Percentiles rank a stretch among this genome's conserved stretches.
These are phyloP conservation scores for Rotaria sp. DNA, from an alignment of 2,888 invertebrate species.

Conservation along the genomic window DNA sequence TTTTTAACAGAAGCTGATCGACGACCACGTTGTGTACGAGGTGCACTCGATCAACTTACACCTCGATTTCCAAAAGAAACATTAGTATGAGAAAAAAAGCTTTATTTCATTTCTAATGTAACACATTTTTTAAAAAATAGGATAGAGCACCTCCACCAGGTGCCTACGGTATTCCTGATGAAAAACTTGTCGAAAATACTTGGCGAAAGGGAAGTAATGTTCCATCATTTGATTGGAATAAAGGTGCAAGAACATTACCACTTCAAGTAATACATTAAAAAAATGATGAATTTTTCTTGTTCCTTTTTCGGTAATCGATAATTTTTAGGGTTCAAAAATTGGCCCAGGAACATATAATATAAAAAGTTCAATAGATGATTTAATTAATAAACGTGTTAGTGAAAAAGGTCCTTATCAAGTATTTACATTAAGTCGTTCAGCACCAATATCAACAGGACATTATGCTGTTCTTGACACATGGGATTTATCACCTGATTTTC, in stretches of 20 bases:
- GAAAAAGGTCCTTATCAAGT: constrained; percentile 39
- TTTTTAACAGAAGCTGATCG: background rate
- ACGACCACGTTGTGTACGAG: constrained; percentile 30
- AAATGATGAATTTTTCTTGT: background rate
- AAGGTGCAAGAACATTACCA: constrained; percentile 34
- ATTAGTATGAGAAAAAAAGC: background rate
- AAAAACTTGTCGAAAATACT: constrained; percentile 19
- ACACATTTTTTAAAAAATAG: background rate
- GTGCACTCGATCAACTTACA: constrained; percentile 33
- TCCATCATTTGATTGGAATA: constrained; percentile 33
- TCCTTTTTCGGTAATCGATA: background rate
- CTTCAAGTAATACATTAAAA: constrained; percentile 6
- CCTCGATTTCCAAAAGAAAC: constrained; percentile 31
- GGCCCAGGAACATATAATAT: constrained; percentile 36
- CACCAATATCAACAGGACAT: constrained; percentile 34
- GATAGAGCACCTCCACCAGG: constrained; percentile 20
- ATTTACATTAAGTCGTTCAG: constrained; percentile 25
- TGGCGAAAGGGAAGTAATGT: constrained; percentile 32
- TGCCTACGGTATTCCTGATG: constrained; percentile 39
- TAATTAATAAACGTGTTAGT: constrained; percentile 35
- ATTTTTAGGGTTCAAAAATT: constrained; percentile 30
- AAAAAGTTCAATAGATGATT: constrained; percentile 36
- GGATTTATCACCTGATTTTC: constrained; percentile 17
- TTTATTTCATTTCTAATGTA: too few species aligned
- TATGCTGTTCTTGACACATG: background rate